Conservation (phyloP, 2,888 invertebrate genomes). For the Hybos culiciformis region DNA sequence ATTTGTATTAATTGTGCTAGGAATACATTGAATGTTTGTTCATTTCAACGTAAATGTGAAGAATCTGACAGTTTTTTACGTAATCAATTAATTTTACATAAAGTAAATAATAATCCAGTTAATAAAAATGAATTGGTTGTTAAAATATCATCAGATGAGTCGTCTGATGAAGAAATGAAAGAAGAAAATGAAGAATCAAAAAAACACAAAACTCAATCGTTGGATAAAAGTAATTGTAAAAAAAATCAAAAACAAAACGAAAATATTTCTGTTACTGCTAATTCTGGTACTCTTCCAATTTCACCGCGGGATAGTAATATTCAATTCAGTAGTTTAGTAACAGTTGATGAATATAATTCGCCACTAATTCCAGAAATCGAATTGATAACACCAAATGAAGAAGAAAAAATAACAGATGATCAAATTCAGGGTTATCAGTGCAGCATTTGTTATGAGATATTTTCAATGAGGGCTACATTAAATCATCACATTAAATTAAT, state of each 20-base stretch:
- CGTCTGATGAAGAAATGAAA: constrained; percentile 11
- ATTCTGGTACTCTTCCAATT: neutral
- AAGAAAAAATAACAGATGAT: constrained; percentile 13
- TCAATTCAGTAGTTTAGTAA: neutral
- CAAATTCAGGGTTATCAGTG: constrained; percentile 28
- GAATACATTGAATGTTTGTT: constrained; percentile 27
- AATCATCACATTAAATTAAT: constrained; percentile 30
- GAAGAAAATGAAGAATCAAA: constrained; percentile 11
- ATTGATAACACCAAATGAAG: constrained; percentile 30
- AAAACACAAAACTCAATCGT: too few species aligned
- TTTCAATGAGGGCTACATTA: constrained; percentile 23
- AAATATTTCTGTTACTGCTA: neutral
- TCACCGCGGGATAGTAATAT: neutral
- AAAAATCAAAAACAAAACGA: constrained; percentile 20
- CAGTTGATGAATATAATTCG: constrained; percentile 25
- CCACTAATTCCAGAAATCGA: constrained; percentile 34
- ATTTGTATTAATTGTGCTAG: constrained; percentile 32
- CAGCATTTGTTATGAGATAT: constrained; percentile 28
- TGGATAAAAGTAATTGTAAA: neutral
- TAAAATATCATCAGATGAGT: constrained; percentile 14
- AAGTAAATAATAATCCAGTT: constrained; percentile 20
- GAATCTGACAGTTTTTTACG: constrained; percentile 34
- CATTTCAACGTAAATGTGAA: constrained; percentile 34
- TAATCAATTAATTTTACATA: constrained; percentile 24
- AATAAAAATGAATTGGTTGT: constrained; percentile 11